phyloP scores from a whole-genome alignment of 2,113 vertebrate species.

The Halichoeres trimaculatus region DNA sequence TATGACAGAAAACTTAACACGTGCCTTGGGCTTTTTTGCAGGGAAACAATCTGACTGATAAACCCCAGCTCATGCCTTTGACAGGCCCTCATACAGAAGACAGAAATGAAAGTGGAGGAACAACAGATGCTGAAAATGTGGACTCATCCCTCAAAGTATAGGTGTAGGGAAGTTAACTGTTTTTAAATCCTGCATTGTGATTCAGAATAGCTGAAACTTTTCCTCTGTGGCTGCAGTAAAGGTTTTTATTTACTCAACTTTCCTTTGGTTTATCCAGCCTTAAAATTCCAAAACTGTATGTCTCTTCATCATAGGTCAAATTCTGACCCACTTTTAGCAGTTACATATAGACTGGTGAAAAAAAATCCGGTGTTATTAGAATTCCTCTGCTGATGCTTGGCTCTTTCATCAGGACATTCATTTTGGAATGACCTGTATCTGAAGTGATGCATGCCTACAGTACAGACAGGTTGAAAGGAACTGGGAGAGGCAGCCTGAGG shows the following conservation, averaged over 20 bases:
- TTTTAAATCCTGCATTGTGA: too few relatives aligned
- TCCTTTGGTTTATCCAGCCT: not conserved
- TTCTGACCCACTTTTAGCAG: not conserved
- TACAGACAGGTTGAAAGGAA: not conserved
- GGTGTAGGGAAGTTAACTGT: not conserved
- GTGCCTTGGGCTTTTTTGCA: slow-evolving; percentile 31
- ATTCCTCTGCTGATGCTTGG: slow-evolving; percentile 23
- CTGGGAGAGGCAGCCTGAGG: not conserved
- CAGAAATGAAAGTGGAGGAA: not conserved
- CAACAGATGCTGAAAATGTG: slow-evolving; percentile 10
- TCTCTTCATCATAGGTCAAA: not conserved
- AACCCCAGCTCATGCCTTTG: slow-evolving; percentile 46
- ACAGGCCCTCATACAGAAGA: slow-evolving; percentile 7
- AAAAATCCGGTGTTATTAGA: not conserved
- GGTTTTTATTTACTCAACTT: not conserved
- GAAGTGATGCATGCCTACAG: slow-evolving; percentile 27
- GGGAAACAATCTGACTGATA: slow-evolving; percentile 22
- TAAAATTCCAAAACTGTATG: not conserved
- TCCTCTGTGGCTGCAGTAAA: not conserved
- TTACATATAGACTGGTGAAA: not conserved
- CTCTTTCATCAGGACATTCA: slow-evolving; percentile 16
- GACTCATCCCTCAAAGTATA: not conserved
- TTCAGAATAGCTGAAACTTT: not conserved
- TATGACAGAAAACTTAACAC: not conserved
- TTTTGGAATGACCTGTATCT: slow-evolving; percentile 35